Conservation (phyloP, 2,113 vertebrate genomes). For the Microcebus jonahi region DNA sequence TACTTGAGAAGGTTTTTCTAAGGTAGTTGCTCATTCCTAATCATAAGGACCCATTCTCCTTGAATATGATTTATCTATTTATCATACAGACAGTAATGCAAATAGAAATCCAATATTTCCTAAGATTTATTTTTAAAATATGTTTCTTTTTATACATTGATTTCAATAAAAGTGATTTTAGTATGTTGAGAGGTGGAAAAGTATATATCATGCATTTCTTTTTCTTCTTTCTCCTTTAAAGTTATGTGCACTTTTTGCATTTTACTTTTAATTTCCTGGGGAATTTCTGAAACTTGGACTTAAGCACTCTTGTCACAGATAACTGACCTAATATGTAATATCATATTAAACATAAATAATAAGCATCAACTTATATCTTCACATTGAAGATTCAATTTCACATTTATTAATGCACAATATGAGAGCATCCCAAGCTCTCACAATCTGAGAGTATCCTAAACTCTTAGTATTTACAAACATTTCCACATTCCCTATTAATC, state of each 20-base stretch:
- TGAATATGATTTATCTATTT: background rate
- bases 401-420: background rate
- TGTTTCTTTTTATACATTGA: background rate
- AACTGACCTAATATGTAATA: background rate
- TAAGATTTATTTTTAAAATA: background rate
- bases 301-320: background rate
- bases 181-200: background rate
- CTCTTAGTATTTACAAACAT: background rate
- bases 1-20: background rate
- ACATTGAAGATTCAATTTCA: background rate
- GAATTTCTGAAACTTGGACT: background rate
- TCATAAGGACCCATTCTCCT: background rate
- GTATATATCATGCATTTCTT: background rate
- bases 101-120: background rate
- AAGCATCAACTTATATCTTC: background rate
- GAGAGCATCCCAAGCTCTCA: background rate
- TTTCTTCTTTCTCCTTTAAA: background rate
- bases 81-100: background rate
- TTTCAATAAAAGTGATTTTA: background rate
- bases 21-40: background rate
- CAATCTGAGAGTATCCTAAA: background rate
- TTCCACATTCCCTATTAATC: background rate
- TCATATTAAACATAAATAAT: background rate
- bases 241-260: background rate
- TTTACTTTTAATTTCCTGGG: background rate